Evolutionary conservation across 2,113 vertebrate species (phyloP), one percentile per base, ranked within the genome.

Genomic region (Phylloscopus whistleri): DNA sequence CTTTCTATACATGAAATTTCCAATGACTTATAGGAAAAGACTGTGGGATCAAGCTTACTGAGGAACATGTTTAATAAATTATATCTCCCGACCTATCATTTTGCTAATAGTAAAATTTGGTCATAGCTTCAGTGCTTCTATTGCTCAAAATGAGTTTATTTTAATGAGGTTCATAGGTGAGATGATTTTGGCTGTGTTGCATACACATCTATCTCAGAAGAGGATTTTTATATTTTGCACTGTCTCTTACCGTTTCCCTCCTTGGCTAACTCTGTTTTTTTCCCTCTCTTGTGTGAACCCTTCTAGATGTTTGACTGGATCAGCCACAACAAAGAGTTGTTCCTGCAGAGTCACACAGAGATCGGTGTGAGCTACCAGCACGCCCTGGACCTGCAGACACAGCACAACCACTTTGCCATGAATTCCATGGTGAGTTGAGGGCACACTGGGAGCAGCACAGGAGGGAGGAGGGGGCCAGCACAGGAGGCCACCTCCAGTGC

Each of bases 401-500:
- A 99, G 92, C 99, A 99, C 98, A 99, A 99, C 96, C 99, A 99
- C 98, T 99, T 99, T 22, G 99, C 99, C 94, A 99, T 99, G 99
- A 99, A 99, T 97, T 99, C 99, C 74, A 99, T 99, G 99, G 99
- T 99, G 97, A 96, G 98, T 95, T 22, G 51, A 46, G 49, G 33
- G 17, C 46, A 18, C 3, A 0, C 16, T 24, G n/a, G 5, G 85
- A 41, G 13, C 22, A 16, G 46, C 0, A 1, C 2, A 8, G 13
- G 60, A 44, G 27, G 9, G 31, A 22, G 35, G 14, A 14, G 10
- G 16, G 56, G 13, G 9, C 30, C 2, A 3, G 48, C 12, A 1
- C 4, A 2, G 33, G 63, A 53, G 41, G 30, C 10, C 28, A 20
- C 39, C 41, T 82, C n/a, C 35, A 43, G 26, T 28, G 67, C 33